Conservation (phyloP, 2,113 vertebrate species). For the Megatriorchis doriae region DNA sequence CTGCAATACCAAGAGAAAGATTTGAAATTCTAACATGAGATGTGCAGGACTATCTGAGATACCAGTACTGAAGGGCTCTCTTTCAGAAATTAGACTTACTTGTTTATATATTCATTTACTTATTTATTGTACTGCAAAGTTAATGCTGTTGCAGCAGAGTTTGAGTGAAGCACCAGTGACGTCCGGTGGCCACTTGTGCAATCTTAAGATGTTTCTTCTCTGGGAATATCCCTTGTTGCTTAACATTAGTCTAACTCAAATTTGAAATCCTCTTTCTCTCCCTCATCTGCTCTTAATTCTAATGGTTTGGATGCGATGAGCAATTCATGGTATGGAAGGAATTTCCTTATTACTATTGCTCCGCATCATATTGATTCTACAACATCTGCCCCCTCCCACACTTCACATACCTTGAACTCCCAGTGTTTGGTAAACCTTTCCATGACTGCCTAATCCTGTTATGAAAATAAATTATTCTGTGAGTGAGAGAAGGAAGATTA, state of each 20-base stretch:
- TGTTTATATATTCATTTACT: background rate
- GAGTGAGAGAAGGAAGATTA: slow-evolving; percentile 69
- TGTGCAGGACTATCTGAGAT: slow-evolving; percentile 59
- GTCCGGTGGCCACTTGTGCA: background rate
- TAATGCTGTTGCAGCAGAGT: slow-evolving; percentile 29
- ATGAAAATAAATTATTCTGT: slow-evolving; percentile 67
- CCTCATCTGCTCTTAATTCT: slow-evolving; percentile 62
- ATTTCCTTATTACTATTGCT: slow-evolving; percentile 29
- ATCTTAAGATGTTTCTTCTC: slow-evolving; percentile 8
- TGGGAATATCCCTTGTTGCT: slow-evolving; percentile 51
- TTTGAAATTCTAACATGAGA: background rate
- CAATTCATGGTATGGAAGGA: background rate
- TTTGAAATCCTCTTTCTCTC: slow-evolving; percentile 69
- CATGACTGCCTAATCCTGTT: slow-evolving; percentile 76
- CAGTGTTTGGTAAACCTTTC: slow-evolving; percentile 61
- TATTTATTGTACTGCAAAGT: slow-evolving; percentile 27
- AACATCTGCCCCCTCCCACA: slow-evolving; percentile 70
- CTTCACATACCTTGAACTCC: slow-evolving; percentile 73
- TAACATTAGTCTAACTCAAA: slow-evolving; percentile 64
- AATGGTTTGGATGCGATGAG: slow-evolving; percentile 48
- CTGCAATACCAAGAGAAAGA: slow-evolving; percentile 5
- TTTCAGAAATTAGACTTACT: slow-evolving; percentile 67
- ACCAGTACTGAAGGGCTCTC: slow-evolving; percentile 61
- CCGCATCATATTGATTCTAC: slow-evolving; percentile 42
- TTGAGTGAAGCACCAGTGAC: slow-evolving; percentile 28